Evolutionary conservation across 2,888 invertebrate species (phyloP).

Genomic region (Nowickia ferox): DNA sequence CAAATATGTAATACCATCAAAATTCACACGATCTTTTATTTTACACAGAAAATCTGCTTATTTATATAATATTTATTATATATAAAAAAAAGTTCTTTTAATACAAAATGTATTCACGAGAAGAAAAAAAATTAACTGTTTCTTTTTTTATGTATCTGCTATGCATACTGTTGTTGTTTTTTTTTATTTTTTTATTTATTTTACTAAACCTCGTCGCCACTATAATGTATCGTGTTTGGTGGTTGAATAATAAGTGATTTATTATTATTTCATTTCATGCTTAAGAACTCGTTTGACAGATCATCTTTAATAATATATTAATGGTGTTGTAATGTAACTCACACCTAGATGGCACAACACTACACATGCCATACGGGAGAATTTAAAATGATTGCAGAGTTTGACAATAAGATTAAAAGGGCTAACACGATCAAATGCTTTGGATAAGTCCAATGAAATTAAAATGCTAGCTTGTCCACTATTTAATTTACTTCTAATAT

Average conservation of each 20-base stretch:
- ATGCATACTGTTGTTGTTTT: background rate
- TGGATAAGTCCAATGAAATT: no score
- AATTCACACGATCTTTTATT: constrained; percentile 20
- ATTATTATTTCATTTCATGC: constrained; percentile 34
- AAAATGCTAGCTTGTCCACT: no score
- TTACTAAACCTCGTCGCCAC: constrained; percentile 16
- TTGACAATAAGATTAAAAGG: no score
- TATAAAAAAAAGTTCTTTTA: background rate
- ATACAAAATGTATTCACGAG: constrained; percentile 4
- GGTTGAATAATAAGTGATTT: constrained; percentile 13
- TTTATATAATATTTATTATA: constrained; percentile 47
- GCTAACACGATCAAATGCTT: no score
- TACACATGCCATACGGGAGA: background rate
- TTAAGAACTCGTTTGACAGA: constrained; percentile 26
- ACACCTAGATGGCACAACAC: constrained; percentile 30
- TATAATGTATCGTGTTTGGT: constrained; percentile 29
- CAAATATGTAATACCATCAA: constrained; percentile 15
- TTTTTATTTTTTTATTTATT: constrained; percentile 25
- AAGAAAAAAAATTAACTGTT: no score
- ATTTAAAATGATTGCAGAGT: no score
- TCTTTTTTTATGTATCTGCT: background rate
- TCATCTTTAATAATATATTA: constrained; percentile 27
- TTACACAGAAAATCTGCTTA: constrained; percentile 36
- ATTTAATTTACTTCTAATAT: no score
- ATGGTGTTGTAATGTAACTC: constrained; percentile 27